Conservation (phyloP, 2,113 vertebrate species). For the Dipodomys stephensi region DNA sequence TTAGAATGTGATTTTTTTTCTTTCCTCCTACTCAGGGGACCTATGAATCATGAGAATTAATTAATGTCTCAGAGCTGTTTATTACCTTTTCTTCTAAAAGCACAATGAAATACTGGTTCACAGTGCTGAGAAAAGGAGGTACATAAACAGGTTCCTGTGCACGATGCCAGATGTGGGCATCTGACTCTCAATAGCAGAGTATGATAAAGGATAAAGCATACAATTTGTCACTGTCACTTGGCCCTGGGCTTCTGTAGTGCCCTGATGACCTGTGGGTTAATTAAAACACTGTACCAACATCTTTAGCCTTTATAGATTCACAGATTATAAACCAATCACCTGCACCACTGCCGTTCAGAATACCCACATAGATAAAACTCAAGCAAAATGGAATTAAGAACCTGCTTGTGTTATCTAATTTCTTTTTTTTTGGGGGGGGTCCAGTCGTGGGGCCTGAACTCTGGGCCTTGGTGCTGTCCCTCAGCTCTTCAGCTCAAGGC, state of each 20-base stretch:
- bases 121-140: not conserved
- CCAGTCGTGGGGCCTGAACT: no score
- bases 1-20: not conserved
- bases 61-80: not conserved
- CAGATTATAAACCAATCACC: not conserved
- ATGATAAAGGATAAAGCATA: not conserved
- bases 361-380: not conserved
- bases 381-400: slow-evolving; percentile 6
- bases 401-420: not conserved
- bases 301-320: not conserved
- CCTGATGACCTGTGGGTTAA: slow-evolving; percentile 25
- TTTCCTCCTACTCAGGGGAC: not conserved
- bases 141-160: not conserved
- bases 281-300: slow-evolving; percentile 18
- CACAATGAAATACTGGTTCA: not conserved
- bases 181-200: not conserved
- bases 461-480: no score
- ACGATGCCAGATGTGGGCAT: not conserved
- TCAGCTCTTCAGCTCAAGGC: no score
- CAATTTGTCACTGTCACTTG: slow-evolving; percentile 58
- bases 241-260: not conserved
- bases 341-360: not conserved
- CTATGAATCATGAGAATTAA: not conserved
- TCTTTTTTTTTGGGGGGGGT: no score
- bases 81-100: not conserved